phyloP scores from a whole-genome alignment of 2,113 vertebrate genomes.

The Cyphomyrus discorhynchus region DNA sequence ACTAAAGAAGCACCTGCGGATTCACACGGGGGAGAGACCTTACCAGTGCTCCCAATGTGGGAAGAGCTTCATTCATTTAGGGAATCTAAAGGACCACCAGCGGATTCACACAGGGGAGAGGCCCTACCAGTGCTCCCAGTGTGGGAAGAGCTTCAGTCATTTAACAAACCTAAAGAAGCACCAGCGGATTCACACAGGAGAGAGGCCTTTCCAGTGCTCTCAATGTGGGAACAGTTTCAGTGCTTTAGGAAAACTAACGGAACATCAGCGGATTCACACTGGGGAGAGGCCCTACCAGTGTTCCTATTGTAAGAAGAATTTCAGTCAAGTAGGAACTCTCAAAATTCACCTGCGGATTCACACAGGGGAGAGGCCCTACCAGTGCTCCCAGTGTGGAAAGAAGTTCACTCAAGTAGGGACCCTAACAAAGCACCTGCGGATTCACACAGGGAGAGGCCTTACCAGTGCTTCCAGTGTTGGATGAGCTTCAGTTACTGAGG shows the following conservation, averaged over 20 bases:
- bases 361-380: background rate
- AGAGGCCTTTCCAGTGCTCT: background rate
- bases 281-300: background rate
- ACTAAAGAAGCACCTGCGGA: no score
- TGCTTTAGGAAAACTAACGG: background rate
- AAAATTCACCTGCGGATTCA: background rate
- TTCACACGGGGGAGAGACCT: background rate
- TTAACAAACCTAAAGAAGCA: background rate
- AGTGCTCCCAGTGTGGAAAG: background rate
- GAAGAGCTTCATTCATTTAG: background rate
- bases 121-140: background rate
- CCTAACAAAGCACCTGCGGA: background rate
- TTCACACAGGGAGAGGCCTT: background rate
- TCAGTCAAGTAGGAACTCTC: background rate
- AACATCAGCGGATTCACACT: background rate
- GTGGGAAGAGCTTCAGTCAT: background rate
- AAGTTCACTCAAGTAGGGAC: background rate
- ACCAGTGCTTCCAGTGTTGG: background rate
- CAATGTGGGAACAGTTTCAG: background rate
- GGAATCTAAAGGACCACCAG: background rate
- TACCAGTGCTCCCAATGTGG: background rate
- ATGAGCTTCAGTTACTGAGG: background rate
- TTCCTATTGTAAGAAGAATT: background rate
- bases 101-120: background rate
- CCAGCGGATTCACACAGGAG: background rate